These are phyloP conservation scores for Allobates femoralis DNA, from an alignment of 2,797 vertebrate species.

Conservation along the genomic window DNA sequence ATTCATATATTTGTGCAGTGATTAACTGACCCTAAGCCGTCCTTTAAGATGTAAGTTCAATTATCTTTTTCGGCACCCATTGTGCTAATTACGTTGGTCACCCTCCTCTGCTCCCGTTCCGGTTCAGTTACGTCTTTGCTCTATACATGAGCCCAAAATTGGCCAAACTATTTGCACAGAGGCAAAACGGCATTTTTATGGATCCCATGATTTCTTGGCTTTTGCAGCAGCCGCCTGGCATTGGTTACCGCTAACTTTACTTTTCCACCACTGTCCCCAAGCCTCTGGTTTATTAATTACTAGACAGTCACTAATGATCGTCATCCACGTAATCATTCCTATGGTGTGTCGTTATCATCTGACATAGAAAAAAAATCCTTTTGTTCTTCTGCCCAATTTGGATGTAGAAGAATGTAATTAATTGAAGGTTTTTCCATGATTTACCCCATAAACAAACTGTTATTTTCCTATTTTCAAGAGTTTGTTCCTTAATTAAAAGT, in stretches of 20 bases:
- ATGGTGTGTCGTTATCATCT: background rate
- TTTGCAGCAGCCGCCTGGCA: conserved; percentile 2
- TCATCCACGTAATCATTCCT: conserved; percentile 12
- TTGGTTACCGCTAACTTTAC: background rate
- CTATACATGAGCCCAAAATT: background rate
- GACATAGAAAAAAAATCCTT: background rate
- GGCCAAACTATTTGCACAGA: background rate
- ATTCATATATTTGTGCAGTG: too few species aligned
- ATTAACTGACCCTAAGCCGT: too few species aligned
- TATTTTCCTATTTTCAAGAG: conserved; percentile 35
- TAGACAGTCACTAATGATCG: background rate
- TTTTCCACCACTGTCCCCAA: background rate
- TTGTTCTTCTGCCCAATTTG: background rate
- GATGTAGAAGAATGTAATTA: conserved; percentile 30
- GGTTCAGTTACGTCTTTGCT: background rate
- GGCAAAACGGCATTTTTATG: background rate
- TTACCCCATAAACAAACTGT: conserved; percentile 44
- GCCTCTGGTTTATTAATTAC: background rate
- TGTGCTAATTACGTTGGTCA: background rate
- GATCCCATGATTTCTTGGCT: background rate
- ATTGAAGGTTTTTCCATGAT: conserved; percentile 28
- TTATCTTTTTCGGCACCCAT: too few species aligned
- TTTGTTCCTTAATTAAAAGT: conserved; percentile 67
- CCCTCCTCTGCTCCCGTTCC: too few species aligned
- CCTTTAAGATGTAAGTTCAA: too few species aligned